A percentile compares a stretch with the other conserved stretches of the same genome.
Conservation (phyloP, 2,888 invertebrate species). For the Lampropteryx suffumata region DNA sequence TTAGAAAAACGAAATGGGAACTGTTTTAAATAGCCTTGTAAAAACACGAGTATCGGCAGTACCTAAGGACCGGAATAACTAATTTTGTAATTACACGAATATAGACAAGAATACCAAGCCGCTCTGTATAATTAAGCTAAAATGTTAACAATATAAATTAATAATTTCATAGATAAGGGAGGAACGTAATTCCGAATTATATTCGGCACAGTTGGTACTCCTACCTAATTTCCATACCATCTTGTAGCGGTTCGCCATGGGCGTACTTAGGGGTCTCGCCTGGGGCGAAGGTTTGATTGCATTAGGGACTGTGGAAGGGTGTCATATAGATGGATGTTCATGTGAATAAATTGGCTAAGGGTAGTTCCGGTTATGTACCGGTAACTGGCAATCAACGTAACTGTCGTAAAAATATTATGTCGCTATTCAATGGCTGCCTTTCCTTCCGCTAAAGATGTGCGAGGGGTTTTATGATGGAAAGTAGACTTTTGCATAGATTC, state of each 20-base stretch:
- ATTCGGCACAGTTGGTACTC: constrained; percentile 7
- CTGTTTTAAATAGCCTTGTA: no score
- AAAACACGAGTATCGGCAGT: neutral
- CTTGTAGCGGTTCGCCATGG: constrained; percentile 17
- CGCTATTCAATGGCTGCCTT: no score
- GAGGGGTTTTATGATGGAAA: no score
- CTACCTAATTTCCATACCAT: constrained; percentile 18
- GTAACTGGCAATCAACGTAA: neutral
- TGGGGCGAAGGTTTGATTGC: constrained; percentile 16
- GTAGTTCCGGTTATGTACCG: neutral
- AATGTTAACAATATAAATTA: constrained; percentile 20
- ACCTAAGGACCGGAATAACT: neutral
- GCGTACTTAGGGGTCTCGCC: constrained; percentile 11
- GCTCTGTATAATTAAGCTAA: constrained; percentile 7
- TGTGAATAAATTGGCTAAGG: constrained; percentile 8
- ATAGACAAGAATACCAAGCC: neutral
- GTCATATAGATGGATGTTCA: neutral
- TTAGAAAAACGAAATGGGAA: no score
- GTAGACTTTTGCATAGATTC: no score
- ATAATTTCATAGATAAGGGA: constrained; percentile 24
- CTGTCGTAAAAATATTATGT: neutral
- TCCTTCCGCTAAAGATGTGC: no score
- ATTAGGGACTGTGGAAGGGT: constrained; percentile 14
- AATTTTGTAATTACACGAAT: neutral
- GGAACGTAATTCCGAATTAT: constrained; percentile 16